Evolutionary conservation across 2,888 invertebrate genomes (phyloP).

Genomic region (Stenodera caucasica): DNA sequence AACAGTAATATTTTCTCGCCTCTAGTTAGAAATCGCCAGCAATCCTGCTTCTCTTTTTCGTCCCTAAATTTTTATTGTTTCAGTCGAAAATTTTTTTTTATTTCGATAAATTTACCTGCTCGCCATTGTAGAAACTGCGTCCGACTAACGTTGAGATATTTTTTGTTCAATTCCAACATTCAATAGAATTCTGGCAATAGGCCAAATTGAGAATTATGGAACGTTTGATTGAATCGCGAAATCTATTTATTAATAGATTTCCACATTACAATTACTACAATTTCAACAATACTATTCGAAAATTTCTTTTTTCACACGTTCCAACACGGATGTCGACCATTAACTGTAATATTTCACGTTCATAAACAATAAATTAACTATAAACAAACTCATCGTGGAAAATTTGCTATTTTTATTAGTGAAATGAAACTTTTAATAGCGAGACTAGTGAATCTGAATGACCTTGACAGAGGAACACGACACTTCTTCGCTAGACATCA

Average conservation of each 20-base stretch:
- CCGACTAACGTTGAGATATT: slow-evolving; percentile 4
- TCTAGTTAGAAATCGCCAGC: slow-evolving; percentile 19
- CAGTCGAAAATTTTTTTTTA: no score
- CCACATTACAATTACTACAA: slow-evolving; percentile 14
- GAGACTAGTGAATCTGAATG: no score
- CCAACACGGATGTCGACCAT: slow-evolving; percentile 18
- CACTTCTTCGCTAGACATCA: no score
- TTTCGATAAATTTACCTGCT: no score
- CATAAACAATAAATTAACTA: neutral
- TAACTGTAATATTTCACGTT: slow-evolving; percentile 11
- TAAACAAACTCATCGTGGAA: no score
- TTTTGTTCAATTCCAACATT: slow-evolving; percentile 8
- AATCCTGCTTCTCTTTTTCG: slow-evolving; percentile 20
- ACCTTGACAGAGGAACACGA: no score
- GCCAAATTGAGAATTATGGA: slow-evolving; percentile 17
- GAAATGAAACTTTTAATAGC: no score
- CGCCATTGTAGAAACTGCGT: slow-evolving; percentile 11
- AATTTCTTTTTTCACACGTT: slow-evolving; percentile 11
- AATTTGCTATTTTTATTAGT: no score
- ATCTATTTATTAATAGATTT: slow-evolving; percentile 18
- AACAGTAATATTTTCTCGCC: slow-evolving; percentile 20
- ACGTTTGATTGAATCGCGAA: slow-evolving; percentile 15
- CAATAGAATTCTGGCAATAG: slow-evolving; percentile 10
- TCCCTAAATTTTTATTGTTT: no score
- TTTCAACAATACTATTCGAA: no score